Conservation (phyloP, 2,888 invertebrate species). For the Melanostoma scalare region DNA sequence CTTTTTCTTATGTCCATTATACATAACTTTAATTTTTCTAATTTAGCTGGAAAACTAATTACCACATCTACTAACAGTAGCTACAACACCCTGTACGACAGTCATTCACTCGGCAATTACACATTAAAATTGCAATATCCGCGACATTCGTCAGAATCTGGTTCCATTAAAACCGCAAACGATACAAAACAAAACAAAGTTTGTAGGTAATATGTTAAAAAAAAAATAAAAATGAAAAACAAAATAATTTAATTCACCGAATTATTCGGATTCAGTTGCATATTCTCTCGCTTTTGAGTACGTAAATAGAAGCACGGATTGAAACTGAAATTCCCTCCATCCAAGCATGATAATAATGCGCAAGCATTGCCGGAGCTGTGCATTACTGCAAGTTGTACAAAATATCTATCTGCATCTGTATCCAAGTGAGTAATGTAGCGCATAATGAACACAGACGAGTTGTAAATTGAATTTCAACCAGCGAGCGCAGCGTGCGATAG, state of each 20-base stretch:
- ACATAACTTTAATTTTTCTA: no score
- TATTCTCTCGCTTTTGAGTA: conserved; percentile 1
- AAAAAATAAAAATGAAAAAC: conserved; percentile 6
- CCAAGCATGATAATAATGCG: conserved; percentile 20
- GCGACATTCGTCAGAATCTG: conserved; percentile 54
- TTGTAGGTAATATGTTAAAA: not conserved
- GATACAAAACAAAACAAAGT: conserved; percentile 55
- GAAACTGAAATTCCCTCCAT: conserved; percentile 11
- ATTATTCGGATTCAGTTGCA: conserved; percentile 33
- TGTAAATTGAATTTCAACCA: conserved; percentile 67
- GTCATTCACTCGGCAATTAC: conserved; percentile 1
- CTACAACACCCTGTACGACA: conserved; percentile 3
- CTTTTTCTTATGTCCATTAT: no score
- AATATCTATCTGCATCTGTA: conserved; percentile 57
- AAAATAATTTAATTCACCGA: conserved; percentile 60
- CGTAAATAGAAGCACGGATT: conserved; percentile 29
- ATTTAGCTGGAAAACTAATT: no score
- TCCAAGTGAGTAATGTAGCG: conserved; percentile 67
- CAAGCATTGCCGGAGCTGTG: not conserved
- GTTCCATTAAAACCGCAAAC: conserved; percentile 48
- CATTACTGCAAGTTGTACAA: not conserved
- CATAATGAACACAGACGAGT: conserved; percentile 68
- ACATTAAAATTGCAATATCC: conserved; percentile 33
- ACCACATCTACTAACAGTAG: no score
- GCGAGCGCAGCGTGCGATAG: not conserved